Conservation (phyloP, 2,888 invertebrate species). For the Pollenia amentaria region DNA sequence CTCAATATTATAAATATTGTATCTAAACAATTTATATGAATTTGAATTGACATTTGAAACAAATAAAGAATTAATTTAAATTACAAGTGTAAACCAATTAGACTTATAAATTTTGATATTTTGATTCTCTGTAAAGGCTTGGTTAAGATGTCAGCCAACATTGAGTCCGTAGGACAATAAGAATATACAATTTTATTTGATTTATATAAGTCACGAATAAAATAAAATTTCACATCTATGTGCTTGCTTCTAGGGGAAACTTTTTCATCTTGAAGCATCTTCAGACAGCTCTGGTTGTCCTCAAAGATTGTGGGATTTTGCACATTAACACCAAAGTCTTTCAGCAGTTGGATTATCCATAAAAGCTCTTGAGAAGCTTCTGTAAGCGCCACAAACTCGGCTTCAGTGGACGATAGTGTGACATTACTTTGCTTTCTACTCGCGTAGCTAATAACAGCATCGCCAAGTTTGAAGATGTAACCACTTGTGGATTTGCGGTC, state of each 20-base stretch:
- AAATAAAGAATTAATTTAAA: too few relatives aligned
- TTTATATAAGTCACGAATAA: too few relatives aligned
- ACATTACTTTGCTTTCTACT: constrained; percentile 37
- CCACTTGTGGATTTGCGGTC: constrained; percentile 29
- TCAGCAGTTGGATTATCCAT: constrained; percentile 38
- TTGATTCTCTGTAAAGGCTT: too few relatives aligned
- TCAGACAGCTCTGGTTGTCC: constrained; percentile 38
- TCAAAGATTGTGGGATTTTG: constrained; percentile 2
- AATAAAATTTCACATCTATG: too few relatives aligned
- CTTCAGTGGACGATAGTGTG: constrained; percentile 35
- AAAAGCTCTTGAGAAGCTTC: constrained; percentile 47
- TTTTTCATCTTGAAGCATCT: constrained; percentile 45
- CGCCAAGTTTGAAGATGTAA: constrained; percentile 29
- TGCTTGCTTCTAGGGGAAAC: constrained; percentile 34
- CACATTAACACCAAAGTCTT: constrained; percentile 31
- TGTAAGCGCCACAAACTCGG: constrained; percentile 43
- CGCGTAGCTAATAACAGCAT: constrained; percentile 53
- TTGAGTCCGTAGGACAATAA: too few relatives aligned
- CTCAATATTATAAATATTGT: too few relatives aligned
- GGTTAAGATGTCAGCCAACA: too few relatives aligned
- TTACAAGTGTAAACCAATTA: too few relatives aligned
- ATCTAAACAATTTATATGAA: too few relatives aligned
- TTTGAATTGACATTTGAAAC: too few relatives aligned
- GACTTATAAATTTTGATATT: too few relatives aligned
- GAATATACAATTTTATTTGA: too few relatives aligned